phyloP scores from a whole-genome alignment of 1,140 invertebrate species.

The Zaprionus taronus region DNA sequence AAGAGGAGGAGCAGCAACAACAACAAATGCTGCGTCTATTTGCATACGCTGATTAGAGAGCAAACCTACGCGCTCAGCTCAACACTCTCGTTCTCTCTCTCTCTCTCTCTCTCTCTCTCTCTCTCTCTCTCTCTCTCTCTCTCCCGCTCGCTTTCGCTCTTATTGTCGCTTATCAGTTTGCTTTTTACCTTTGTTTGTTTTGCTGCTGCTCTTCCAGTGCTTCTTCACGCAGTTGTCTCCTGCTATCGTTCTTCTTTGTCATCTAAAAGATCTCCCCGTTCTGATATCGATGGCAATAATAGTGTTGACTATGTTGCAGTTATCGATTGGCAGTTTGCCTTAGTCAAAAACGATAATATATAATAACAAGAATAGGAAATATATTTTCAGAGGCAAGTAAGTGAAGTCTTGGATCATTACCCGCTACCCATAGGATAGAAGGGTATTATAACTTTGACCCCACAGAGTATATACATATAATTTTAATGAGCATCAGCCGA shows the following conservation, averaged over 20 bases:
- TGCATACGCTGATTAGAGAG: conserved; percentile 56
- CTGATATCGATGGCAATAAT: not conserved
- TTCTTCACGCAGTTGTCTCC: not conserved
- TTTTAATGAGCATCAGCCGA: too few relatives aligned
- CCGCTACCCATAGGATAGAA: too few relatives aligned
- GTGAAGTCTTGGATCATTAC: too few relatives aligned
- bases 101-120: not conserved
- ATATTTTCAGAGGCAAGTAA: too few relatives aligned
- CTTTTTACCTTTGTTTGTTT: conserved; percentile 4
- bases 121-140: not conserved
- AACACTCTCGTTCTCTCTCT: not conserved
- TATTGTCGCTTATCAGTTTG: conserved; percentile 1
- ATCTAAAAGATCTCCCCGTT: not conserved
- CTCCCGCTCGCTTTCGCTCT: not conserved
- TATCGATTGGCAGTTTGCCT: not conserved
- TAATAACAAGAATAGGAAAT: too few relatives aligned
- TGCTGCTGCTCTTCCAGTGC: not conserved
- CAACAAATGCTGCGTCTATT: conserved; percentile 40
- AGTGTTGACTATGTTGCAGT: not conserved
- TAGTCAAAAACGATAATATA: not conserved
- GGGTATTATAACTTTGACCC: too few relatives aligned
- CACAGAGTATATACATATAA: too few relatives aligned
- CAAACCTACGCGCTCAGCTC: not conserved
- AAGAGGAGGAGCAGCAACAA: conserved; percentile 8
- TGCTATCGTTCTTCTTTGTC: not conserved